phyloP scores from a whole-genome alignment of 2,113 vertebrate genomes.

The Rhabdomys dilectus region DNA sequence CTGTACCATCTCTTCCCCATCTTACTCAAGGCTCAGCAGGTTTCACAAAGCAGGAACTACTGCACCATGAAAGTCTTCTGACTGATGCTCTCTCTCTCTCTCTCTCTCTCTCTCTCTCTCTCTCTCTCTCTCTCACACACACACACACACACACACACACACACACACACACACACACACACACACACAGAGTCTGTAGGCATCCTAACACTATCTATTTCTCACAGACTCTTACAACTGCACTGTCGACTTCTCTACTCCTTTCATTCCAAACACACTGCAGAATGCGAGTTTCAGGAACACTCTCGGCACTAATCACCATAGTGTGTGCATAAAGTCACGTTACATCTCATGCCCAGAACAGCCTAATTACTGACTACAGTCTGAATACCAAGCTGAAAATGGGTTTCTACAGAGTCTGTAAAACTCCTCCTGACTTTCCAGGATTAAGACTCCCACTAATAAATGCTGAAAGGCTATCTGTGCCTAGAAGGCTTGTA shows the following conservation, averaged over 20 bases:
- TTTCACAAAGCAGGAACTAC: neutral
- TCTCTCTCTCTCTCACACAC: neutral
- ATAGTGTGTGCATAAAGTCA: neutral
- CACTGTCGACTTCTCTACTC: neutral
- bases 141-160: neutral
- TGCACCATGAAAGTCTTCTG: neutral
- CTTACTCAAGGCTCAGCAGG: neutral
- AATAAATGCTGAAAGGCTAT: constrained; percentile 8
- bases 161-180: neutral
- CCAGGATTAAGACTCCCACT: constrained; percentile 27
- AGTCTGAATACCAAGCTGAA: constrained; percentile 31
- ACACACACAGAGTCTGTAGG: neutral
- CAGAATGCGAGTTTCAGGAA: neutral
- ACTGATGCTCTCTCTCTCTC: neutral
- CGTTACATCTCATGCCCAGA: neutral
- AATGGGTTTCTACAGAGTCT: constrained; percentile 30
- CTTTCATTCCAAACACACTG: neutral
- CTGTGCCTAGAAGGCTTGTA: constrained; percentile 16
- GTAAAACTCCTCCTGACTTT: constrained; percentile 8
- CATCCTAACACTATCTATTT: neutral
- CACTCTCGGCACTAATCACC: constrained; percentile 10
- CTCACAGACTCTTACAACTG: neutral
- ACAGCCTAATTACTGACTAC: neutral
- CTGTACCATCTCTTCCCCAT: neutral
- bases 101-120: neutral